phyloP scores from a whole-genome alignment of 2,888 invertebrate species.

The Actias luna region DNA sequence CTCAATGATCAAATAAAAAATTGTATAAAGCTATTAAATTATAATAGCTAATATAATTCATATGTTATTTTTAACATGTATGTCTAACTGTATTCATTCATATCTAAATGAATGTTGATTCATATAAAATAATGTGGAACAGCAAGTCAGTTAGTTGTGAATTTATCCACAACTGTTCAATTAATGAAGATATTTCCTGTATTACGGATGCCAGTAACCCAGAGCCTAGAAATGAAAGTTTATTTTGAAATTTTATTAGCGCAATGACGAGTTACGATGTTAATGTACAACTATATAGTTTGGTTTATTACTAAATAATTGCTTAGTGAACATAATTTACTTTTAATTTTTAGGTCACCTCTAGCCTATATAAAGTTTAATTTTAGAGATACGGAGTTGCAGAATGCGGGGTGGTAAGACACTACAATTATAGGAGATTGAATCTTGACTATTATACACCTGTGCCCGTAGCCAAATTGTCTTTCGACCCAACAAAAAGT shows the following conservation, averaged over 20 bases:
- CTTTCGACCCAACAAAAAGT: too few species aligned
- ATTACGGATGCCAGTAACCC: neutral
- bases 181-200: neutral
- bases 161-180: neutral
- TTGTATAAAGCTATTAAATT: too few species aligned
- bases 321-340: neutral
- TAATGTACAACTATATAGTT: neutral
- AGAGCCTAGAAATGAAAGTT: neutral
- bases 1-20: too few species aligned
- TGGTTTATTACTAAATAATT: neutral
- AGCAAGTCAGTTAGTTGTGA: neutral
- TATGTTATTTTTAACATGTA: too few species aligned
- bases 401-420: too few species aligned
- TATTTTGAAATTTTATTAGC: neutral
- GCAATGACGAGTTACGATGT: neutral
- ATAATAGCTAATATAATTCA: too few species aligned
- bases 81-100: too few species aligned
- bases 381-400: neutral
- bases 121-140: neutral
- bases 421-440: too few species aligned
- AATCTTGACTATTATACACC: too few species aligned
- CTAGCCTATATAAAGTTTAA: neutral
- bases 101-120: neutral
- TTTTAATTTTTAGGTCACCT: neutral
- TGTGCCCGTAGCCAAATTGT: too few species aligned